These are phyloP conservation scores for Horisme vitalbata DNA, from an alignment of 2,888 invertebrate genomes.

Conservation along the genomic window DNA sequence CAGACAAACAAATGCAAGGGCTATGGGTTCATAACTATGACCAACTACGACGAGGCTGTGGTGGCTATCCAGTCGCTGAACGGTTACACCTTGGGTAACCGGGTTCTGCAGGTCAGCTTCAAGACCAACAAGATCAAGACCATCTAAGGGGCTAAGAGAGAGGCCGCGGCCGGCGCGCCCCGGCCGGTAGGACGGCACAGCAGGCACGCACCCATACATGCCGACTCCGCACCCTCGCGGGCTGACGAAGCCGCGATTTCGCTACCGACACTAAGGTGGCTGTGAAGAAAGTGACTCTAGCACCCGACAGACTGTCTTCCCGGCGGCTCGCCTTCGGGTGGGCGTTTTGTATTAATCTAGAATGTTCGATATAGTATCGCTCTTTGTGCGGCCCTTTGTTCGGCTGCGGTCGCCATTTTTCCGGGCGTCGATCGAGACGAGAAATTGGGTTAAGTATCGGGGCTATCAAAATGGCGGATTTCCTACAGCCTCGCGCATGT, in stretches of 20 bases:
- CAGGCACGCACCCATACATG: constrained; percentile 80
- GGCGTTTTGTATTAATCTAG: constrained; percentile 64
- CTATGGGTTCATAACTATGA: constrained; percentile 97
- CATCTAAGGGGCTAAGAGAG: constrained; percentile 81
- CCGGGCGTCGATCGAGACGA: constrained; percentile 23
- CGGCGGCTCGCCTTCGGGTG: constrained; percentile 40
- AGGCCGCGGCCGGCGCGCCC: constrained; percentile 69
- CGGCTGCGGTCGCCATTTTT: constrained; percentile 26
- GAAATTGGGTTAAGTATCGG: constrained; percentile 74
- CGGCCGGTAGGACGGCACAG: constrained; percentile 79
- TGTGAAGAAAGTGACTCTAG: constrained; percentile 32
- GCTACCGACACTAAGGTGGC: constrained; percentile 32
- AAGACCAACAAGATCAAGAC: constrained; percentile 92
- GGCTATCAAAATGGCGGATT: constrained; percentile 74
- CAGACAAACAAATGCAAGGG: constrained; percentile 97
- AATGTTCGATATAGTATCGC: constrained; percentile 51
- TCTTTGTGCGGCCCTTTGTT: constrained; percentile 60
- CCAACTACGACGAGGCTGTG: constrained; percentile 96
- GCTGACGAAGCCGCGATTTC: constrained; percentile 20
- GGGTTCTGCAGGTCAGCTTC: constrained; percentile 96
- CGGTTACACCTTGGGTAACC: constrained; percentile 94
- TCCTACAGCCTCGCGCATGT: constrained; percentile 57
- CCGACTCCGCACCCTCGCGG: constrained; percentile 33
- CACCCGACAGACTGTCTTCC: constrained; percentile 47
- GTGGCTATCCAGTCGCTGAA: constrained; percentile 96